Base-by-base conservation (phyloP, 2,113 vertebrate species). In the Grus americana region DNA sequence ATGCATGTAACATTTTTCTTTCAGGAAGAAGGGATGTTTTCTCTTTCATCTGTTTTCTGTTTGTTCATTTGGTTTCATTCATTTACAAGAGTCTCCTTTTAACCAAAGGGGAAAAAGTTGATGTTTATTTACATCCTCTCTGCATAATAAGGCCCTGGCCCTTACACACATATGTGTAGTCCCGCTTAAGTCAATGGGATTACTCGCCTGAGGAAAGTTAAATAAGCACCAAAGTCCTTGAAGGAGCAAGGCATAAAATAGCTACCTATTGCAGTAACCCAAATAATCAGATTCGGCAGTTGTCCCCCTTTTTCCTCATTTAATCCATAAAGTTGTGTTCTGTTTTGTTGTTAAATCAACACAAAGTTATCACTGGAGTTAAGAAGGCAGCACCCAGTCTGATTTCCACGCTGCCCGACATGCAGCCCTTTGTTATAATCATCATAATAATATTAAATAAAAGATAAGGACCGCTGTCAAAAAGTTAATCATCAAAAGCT, bases 1-100 rank as follows among this genome's bases (percentile, higher is more conserved):
- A 96, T 94, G 97, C 95, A 95, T 94, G 85, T 85, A 96, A 95
- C 30, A 16, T 92, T 95, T 94, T 93, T 91, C 54, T 97, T 96
- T 94, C 89, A 70, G 40, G 50, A 90, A 79, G 57, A 65, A 68
- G 62, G 40, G 70, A 52, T 90, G 71, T 90, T 94, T 95, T 83
- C 93, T 74, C 36, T 86, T 93, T 95, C 80, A 54, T 40, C 87
- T 96, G 81, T 92, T 96, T 97, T 79, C 55, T 92, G 54, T 76
- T 66, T 87, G 71, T 83, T 72, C 86, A 68, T 81, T 96, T 81
- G 32, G 27, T 89, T 88, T 91, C 81, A 88, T 95, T 86, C 85
- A 82, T 67, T 85, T 95, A 75, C 67, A 58, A 92, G 88, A 93
- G 55, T 57, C 62, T 90, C 86, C 87, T 91, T 90, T 62, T 55